Evolutionary conservation across 2,113 vertebrate species (phyloP), one percentile per base, ranked within the genome.

Genomic region (Fulica atra): DNA sequence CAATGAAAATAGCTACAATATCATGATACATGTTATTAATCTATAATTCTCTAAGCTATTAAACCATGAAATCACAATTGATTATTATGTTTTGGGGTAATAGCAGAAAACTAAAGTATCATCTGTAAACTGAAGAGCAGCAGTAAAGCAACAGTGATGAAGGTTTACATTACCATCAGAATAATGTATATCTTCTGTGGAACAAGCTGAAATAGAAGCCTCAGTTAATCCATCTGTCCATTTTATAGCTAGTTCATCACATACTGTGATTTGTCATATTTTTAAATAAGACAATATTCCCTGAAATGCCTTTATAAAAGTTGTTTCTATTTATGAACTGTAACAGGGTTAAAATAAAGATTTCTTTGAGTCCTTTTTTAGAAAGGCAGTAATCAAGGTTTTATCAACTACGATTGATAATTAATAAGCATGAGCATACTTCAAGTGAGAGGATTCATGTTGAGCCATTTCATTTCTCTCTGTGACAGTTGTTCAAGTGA

Each of bases 401-500:
- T 91, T 96, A 86, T 96, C 94, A 95, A 3, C 80, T 78, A 17
- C 0, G 5, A 89, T 93, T 95, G 95, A 94, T 88, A 96, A 93
- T 96, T 96, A 94, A 94, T 93, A 94, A 94, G 74, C 64, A 70
- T 66, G 16, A 95, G 81, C 64, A n/a, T 84, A 63, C 82, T 96
- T 93, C 60, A 90, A 84, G 80, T 94, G 93, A 92, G 88, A 93
- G 95, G 72, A 88, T 72, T 96, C 90, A 60, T 65, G 60, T 90
- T 84, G 80, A 95, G 65, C 69, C 65, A 24, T 93, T 93, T 89
- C 72, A 81, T 96, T 96, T 95, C 76, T 96, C 64, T 86, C 82
- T 74, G 35, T 92, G 80, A 74, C 88, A 91, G 79, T 93, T 74
- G 76, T 78, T 97, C 65, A 78, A 84, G 69, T 86, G 86, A 81